phyloP scores from a whole-genome alignment of 2,113 vertebrate genomes.

The Fulica atra region DNA sequence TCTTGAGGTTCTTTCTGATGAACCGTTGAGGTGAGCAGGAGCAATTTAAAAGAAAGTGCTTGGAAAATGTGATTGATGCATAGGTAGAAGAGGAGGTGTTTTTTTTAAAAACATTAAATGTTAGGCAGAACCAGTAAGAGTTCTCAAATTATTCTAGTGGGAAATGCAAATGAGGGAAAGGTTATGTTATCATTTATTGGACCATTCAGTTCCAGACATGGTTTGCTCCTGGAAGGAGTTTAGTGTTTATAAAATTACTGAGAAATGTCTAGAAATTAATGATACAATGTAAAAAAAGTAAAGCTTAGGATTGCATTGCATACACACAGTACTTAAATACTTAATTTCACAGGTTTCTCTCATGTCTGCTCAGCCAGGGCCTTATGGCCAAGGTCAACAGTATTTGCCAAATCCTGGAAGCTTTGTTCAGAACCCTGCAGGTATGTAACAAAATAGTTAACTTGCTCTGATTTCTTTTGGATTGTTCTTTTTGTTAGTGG shows the following conservation, averaged over 20 bases:
- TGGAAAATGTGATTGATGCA: background rate
- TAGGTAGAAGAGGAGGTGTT: background rate
- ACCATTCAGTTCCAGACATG: background rate
- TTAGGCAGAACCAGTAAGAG: background rate
- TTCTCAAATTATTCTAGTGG: background rate
- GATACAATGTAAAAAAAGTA: background rate
- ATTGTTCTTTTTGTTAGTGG: background rate
- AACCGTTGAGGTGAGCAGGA: background rate
- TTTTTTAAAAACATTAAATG: background rate
- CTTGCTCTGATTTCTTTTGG: background rate
- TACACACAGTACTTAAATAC: background rate
- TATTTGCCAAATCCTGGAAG: constrained; percentile 84
- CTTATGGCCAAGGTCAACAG: constrained; percentile 80
- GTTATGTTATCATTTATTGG: background rate
- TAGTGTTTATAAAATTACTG: background rate
- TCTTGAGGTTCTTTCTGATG: background rate
- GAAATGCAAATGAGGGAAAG: background rate
- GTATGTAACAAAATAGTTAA: constrained; percentile 63
- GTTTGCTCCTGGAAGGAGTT: background rate
- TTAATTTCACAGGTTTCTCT: constrained; percentile 72
- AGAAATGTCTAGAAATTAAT: background rate
- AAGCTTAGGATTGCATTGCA: background rate
- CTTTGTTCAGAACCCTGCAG: constrained; percentile 83
- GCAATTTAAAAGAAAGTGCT: background rate
- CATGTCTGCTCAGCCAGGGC: constrained; percentile 69